Evolutionary conservation across 2,113 vertebrate genomes (phyloP).

Genomic region (Podarcis raffonei): DNA sequence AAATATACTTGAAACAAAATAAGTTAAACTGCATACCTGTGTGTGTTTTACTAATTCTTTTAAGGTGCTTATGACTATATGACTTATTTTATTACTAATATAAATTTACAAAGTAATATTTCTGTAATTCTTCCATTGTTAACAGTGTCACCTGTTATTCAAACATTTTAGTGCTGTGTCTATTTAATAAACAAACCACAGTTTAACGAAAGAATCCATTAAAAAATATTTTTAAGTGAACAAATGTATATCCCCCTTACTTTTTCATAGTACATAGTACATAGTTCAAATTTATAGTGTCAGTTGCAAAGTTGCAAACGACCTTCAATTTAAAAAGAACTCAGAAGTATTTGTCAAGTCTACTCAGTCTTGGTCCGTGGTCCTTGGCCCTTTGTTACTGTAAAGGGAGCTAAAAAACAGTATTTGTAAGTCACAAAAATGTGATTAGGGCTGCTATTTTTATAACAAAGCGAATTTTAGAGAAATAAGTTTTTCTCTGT

Average conservation of each 20-base stretch:
- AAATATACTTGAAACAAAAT: slow-evolving; percentile 20
- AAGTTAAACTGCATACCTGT: slow-evolving; percentile 39
- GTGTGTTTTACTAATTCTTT: slow-evolving; percentile 50
- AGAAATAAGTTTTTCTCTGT: not conserved
- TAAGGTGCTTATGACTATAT: slow-evolving; percentile 56
- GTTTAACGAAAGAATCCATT: slow-evolving; percentile 39
- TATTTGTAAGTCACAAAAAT: slow-evolving; percentile 68
- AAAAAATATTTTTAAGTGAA: slow-evolving; percentile 1
- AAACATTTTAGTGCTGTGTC: slow-evolving; percentile 55
- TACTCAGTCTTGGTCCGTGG: slow-evolving; percentile 71
- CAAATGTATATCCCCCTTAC: slow-evolving; percentile 24
- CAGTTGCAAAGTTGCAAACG: slow-evolving; percentile 69
- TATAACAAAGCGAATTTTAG: not conserved
- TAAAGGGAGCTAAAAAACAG: slow-evolving; percentile 39
- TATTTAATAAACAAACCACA: slow-evolving; percentile 58
- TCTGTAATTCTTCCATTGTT: slow-evolving; percentile 45
- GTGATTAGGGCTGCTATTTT: slow-evolving; percentile 40
- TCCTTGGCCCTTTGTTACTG: not conserved
- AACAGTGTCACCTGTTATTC: slow-evolving; percentile 45
- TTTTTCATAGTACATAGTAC: slow-evolving; percentile 72
- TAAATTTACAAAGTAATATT: slow-evolving; percentile 38
- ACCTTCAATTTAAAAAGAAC: slow-evolving; percentile 80
- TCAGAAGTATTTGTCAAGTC: slow-evolving; percentile 80
- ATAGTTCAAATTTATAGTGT: slow-evolving; percentile 79
- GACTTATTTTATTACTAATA: slow-evolving; percentile 48